phyloP scores from a whole-genome alignment of 2,888 invertebrate genomes.

The Phlogophora meticulosa region DNA sequence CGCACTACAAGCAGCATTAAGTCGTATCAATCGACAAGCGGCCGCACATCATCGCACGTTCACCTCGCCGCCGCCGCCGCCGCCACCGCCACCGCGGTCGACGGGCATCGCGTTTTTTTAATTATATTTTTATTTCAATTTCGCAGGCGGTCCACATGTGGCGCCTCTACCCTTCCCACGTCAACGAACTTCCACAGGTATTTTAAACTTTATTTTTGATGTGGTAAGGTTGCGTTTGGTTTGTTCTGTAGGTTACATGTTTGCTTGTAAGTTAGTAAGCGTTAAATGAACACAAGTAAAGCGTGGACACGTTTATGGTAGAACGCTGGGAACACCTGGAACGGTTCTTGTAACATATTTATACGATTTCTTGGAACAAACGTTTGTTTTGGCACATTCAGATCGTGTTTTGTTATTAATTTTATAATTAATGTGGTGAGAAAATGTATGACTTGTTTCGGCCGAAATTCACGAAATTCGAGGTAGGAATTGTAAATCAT shows the following conservation, averaged over 20 bases:
- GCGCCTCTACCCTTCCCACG: conserved; percentile 82
- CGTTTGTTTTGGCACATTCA: conserved; percentile 63
- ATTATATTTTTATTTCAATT: conserved; percentile 79
- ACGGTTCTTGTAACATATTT: conserved; percentile 73
- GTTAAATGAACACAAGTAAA: conserved; percentile 82
- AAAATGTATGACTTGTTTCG: conserved; percentile 51
- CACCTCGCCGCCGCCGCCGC: too few species aligned
- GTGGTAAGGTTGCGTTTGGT: conserved; percentile 46
- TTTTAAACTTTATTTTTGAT: conserved; percentile 41
- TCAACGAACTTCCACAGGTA: conserved; percentile 44
- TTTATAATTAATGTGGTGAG: conserved; percentile 66
- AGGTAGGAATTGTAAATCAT: conserved; percentile 51
- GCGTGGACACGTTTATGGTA: conserved; percentile 83
- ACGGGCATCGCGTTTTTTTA: conserved; percentile 72
- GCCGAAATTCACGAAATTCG: conserved; percentile 22
- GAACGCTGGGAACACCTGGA: conserved; percentile 83
- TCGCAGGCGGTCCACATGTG: conserved; percentile 84
- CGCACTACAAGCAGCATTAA: conserved; percentile 48
- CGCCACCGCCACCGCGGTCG: conserved; percentile 61
- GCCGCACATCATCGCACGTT: conserved; percentile 68
- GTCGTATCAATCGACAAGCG: conserved; percentile 68
- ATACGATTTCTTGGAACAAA: conserved; percentile 75
- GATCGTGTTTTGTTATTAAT: conserved; percentile 59
- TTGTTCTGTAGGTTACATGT: conserved; percentile 23
- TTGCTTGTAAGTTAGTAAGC: conserved; percentile 68